These are phyloP conservation scores for Oriolus oriolus DNA, from an alignment of 2,113 vertebrate genomes.

Conservation along the genomic window DNA sequence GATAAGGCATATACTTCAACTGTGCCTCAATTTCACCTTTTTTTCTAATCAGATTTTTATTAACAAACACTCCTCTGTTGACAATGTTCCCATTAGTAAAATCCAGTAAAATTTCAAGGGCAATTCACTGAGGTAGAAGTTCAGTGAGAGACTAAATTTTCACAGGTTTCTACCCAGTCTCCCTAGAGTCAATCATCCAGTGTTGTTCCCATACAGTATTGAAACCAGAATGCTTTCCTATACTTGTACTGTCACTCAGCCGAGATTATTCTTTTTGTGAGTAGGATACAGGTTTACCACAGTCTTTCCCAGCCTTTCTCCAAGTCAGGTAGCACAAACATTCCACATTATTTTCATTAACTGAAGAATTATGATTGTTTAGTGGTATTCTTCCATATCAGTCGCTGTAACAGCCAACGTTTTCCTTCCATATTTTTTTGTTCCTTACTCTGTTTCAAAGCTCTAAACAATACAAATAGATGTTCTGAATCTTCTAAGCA, in stretches of 20 bases:
- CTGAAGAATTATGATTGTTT: neutral
- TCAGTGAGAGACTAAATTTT: neutral
- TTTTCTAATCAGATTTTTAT: neutral
- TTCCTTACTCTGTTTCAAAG: neutral
- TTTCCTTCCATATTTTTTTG: neutral
- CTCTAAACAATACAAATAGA: neutral
- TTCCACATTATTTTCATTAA: neutral
- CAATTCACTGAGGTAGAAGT: neutral
- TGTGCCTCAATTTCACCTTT: neutral
- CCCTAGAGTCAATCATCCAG: neutral
- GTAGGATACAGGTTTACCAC: neutral
- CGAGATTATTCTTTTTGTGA: neutral
- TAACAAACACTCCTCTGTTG: neutral
- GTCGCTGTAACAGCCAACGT: neutral
- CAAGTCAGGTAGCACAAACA: neutral
- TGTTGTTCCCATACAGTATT: neutral
- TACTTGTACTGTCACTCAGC: neutral
- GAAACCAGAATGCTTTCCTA: neutral
- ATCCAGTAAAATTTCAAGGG: neutral
- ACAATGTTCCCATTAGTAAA: neutral
- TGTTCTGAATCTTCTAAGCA: neutral
- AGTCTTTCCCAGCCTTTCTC: neutral
- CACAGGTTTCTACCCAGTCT: neutral
- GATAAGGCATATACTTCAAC: neutral
- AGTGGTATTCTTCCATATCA: neutral